phyloP scores from a whole-genome alignment of 2,888 invertebrate species.

The Hyppa rectilinea region DNA sequence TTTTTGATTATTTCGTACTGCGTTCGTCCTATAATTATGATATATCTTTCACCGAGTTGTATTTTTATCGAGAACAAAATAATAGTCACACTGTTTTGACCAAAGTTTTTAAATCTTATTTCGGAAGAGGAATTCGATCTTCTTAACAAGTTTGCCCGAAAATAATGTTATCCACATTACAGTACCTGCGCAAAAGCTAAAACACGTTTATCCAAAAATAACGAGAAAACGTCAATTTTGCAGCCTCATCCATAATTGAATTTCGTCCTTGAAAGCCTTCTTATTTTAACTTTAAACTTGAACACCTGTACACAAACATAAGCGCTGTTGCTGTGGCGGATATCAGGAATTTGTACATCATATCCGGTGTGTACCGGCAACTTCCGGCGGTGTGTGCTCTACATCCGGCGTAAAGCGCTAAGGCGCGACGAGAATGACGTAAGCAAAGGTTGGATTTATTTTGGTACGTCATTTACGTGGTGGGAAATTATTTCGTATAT shows the following conservation, averaged over 20 bases:
- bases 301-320: slow-evolving; percentile 65
- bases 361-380: slow-evolving; percentile 84
- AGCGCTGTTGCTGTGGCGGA: slow-evolving; percentile 73
- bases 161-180: background rate
- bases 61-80: background rate
- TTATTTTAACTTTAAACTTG: slow-evolving; percentile 36
- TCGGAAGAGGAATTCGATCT: background rate
- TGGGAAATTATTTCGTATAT: slow-evolving; percentile 26
- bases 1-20: too few relatives aligned
- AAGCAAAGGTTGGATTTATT: slow-evolving; percentile 47
- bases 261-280: slow-evolving; percentile 23
- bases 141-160: background rate
- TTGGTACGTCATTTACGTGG: slow-evolving; percentile 21
- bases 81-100: background rate
- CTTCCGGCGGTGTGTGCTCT: slow-evolving; percentile 79
- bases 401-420: slow-evolving; percentile 65
- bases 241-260: slow-evolving; percentile 19
- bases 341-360: slow-evolving; percentile 87
- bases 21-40: background rate
- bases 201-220: slow-evolving; percentile 8
- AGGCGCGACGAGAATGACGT: slow-evolving; percentile 56
- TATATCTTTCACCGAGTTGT: background rate
- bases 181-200: background rate
- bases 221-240: background rate
- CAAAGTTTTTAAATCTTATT: background rate